These are phyloP conservation scores for Cosmorhoe ocellata DNA, from an alignment of 2,888 invertebrate genomes.

Conservation along the genomic window DNA sequence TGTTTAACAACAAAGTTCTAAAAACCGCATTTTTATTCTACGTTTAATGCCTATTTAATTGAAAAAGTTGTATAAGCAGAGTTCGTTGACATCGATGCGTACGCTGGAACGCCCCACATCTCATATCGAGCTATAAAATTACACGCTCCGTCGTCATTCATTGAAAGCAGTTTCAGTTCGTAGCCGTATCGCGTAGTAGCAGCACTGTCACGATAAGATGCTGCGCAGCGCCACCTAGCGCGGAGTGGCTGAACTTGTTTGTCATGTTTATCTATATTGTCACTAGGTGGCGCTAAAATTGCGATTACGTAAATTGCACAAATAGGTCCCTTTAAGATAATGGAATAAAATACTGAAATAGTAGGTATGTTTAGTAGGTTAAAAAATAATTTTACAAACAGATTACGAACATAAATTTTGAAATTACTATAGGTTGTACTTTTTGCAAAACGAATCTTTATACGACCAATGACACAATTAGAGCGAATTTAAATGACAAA, in stretches of 20 bases:
- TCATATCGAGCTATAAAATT: constrained; percentile 61
- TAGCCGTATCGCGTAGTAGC: constrained; percentile 44
- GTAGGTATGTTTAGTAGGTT: too few species aligned
- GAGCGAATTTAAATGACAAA: constrained; percentile 8
- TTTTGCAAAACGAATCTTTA: neutral
- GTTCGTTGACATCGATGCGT: constrained; percentile 72
- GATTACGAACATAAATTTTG: too few species aligned
- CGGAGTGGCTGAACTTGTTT: constrained; percentile 64
- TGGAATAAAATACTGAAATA: too few species aligned
- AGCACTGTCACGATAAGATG: constrained; percentile 44
- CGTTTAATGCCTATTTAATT: constrained; percentile 27
- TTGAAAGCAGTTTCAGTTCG: constrained; percentile 50
- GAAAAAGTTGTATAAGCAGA: constrained; percentile 43
- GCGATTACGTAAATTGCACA: constrained; percentile 3
- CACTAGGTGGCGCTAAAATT: constrained; percentile 56
- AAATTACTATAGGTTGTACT: too few species aligned
- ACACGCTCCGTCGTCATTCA: constrained; percentile 67
- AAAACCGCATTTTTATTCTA: constrained; percentile 28
- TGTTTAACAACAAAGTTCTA: constrained; percentile 31
- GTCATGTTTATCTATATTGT: constrained; percentile 38
- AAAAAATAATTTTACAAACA: too few species aligned
- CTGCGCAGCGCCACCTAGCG: constrained; percentile 68
- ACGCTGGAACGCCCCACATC: constrained; percentile 58
- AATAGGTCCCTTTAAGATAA: too few species aligned
- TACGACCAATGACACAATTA: neutral